These are phyloP conservation scores for Eleginops maclovinus DNA, from an alignment of 2,113 vertebrate genomes.

Conservation along the genomic window DNA sequence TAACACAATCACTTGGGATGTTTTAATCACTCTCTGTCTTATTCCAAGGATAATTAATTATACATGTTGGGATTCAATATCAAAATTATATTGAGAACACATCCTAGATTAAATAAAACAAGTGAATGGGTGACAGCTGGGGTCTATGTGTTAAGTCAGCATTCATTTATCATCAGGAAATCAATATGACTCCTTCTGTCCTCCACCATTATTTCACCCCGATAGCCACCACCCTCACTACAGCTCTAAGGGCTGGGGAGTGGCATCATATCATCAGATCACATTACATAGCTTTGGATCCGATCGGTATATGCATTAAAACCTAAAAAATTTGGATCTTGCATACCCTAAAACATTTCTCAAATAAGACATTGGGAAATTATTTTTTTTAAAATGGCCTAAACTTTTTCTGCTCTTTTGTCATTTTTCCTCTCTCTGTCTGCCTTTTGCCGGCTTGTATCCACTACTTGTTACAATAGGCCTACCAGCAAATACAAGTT, in stretches of 20 bases:
- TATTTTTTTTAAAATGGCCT: too few species aligned
- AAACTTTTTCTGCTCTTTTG: too few species aligned
- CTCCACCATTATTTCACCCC: slow-evolving; percentile 11
- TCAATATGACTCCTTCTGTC: slow-evolving; percentile 9
- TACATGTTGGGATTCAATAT: not conserved
- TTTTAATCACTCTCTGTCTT: too few species aligned
- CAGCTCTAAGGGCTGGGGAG: not conserved
- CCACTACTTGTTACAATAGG: not conserved
- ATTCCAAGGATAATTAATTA: not conserved
- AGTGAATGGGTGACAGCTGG: not conserved
- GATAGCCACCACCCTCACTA: not conserved
- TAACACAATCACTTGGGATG: not conserved
- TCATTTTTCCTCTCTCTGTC: too few species aligned
- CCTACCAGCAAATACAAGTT: not conserved
- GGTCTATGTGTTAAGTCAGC: slow-evolving; percentile 6
- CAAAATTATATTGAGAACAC: slow-evolving; percentile 4
- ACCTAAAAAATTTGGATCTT: too few species aligned
- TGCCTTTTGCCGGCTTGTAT: too few species aligned
- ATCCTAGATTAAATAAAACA: not conserved
- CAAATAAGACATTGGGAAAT: too few species aligned
- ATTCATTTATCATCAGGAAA: slow-evolving; percentile 27
- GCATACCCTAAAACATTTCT: too few species aligned
- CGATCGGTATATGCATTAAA: too few species aligned
- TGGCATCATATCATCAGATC: slow-evolving; percentile 11
- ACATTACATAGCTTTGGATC: not conserved